These are phyloP conservation scores for Cephus cinctus DNA, from an alignment of 1,140 invertebrate genomes.

Conservation along the genomic window DNA sequence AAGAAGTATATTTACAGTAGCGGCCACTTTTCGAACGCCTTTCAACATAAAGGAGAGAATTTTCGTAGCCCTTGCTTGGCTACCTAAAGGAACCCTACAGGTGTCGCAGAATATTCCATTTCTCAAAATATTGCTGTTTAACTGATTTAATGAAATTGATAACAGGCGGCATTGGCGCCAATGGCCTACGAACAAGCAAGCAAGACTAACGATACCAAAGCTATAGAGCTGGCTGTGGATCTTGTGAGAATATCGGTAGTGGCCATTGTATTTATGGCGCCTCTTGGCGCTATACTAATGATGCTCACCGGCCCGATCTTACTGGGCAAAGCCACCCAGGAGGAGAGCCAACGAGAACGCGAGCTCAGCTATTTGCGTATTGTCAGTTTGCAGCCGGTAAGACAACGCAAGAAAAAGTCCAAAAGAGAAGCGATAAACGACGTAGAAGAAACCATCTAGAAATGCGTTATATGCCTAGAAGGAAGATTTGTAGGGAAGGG, in stretches of 20 bases:
- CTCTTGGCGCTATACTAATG: constrained; percentile 41
- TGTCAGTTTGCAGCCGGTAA: constrained; percentile 35
- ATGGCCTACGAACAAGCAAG: constrained; percentile 39
- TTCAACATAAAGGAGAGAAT: constrained; percentile 43
- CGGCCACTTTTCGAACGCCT: constrained; percentile 22
- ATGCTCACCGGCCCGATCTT: constrained; percentile 40
- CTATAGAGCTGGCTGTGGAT: constrained; percentile 38
- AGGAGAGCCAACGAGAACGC: constrained; percentile 33
- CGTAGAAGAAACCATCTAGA: not conserved
- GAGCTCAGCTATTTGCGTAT: constrained; percentile 34
- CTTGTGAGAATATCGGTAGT: constrained; percentile 41
- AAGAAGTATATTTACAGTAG: constrained; percentile 25
- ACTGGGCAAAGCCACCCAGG: constrained; percentile 31
- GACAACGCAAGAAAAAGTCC: constrained; percentile 3
- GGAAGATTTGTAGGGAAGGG: not conserved
- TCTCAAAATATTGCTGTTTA: not conserved
- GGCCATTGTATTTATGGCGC: constrained; percentile 42
- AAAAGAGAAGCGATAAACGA: not conserved
- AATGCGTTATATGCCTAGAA: constrained; percentile 4
- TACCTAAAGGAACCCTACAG: constrained; percentile 49
- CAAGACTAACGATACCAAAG: constrained; percentile 18
- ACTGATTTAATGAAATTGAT: not conserved
- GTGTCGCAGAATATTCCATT: constrained; percentile 19
- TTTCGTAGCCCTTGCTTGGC: constrained; percentile 41
- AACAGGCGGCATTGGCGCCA: constrained; percentile 45